Percentiles rank a stretch among this genome's conserved stretches.
Evolutionary conservation across 2,797 vertebrate species (phyloP).

Genomic region (Semaprochilodus insignis): DNA sequence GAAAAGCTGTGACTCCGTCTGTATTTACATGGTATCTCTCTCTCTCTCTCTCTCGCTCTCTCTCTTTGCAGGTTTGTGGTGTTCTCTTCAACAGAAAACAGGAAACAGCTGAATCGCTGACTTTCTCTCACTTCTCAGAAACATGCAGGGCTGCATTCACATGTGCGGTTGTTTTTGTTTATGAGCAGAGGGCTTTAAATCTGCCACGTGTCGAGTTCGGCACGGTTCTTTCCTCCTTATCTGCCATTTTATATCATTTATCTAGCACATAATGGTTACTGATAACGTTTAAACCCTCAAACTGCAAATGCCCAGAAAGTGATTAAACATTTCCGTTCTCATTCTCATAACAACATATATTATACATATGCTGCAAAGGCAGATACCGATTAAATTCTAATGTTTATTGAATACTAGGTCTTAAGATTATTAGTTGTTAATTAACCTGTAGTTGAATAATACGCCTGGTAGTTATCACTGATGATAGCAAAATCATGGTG

Average conservation of each 20-base stretch:
- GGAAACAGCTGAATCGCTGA: slow-evolving; percentile 67
- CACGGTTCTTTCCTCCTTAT: background rate
- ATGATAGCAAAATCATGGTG: no score
- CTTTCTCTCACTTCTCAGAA: slow-evolving; percentile 59
- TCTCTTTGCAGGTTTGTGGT: slow-evolving; percentile 55
- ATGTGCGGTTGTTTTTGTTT: slow-evolving; percentile 51
- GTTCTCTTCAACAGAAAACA: slow-evolving; percentile 63
- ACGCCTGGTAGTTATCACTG: no score
- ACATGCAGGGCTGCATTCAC: slow-evolving; percentile 8
- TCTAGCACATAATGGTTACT: slow-evolving; percentile 1
- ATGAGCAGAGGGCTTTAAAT: slow-evolving; percentile 56
- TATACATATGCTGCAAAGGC: slow-evolving; percentile 1
- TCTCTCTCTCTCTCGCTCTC: slow-evolving; percentile 9
- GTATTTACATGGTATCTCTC: background rate
- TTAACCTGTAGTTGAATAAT: no score
- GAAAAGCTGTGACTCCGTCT: background rate
- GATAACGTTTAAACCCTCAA: background rate
- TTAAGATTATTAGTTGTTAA: no score
- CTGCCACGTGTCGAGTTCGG: slow-evolving; percentile 45
- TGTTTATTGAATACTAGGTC: no score
- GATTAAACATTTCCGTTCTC: background rate
- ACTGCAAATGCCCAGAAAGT: background rate
- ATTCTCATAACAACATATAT: background rate
- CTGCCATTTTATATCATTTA: slow-evolving; percentile 13
- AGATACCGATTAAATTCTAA: background rate